A percentile compares a stretch with the other conserved stretches of the same genome.
phyloP scores from a whole-genome alignment of 2,113 vertebrate genomes.

The Toxostoma redivivum region DNA sequence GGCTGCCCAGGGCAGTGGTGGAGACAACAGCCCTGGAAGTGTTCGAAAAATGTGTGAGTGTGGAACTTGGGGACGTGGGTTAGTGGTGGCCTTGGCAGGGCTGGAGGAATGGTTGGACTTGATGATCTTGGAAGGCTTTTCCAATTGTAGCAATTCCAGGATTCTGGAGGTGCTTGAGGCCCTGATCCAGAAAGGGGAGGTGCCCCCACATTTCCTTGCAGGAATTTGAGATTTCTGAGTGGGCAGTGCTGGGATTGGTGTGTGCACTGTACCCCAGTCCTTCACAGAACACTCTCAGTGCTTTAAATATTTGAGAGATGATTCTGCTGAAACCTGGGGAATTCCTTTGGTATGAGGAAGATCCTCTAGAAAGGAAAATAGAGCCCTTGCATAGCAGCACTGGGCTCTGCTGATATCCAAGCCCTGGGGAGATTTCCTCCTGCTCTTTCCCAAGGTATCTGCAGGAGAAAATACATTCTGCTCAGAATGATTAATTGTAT shows the following conservation, averaged over 20 bases:
- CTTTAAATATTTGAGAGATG: neutral
- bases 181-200: neutral
- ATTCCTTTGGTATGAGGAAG: neutral
- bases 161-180: neutral
- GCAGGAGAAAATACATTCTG: neutral
- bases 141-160: neutral
- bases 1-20: neutral
- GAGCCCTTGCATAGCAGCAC: neutral
- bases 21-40: neutral
- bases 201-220: neutral
- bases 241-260: neutral
- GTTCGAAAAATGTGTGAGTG: fast-evolving
- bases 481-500: neutral
- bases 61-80: neutral
- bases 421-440: neutral
- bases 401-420: neutral
- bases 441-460: neutral
- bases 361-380: neutral
- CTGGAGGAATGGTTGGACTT: neutral
- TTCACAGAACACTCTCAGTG: neutral
- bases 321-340: neutral
- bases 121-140: neutral
- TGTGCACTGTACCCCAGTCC: neutral
- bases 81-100: neutral
- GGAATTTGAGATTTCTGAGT: neutral